Percentiles rank a stretch among this genome's conserved stretches.
phyloP scores from a whole-genome alignment of 2,797 vertebrate species.

The Siniperca scherzeri region DNA sequence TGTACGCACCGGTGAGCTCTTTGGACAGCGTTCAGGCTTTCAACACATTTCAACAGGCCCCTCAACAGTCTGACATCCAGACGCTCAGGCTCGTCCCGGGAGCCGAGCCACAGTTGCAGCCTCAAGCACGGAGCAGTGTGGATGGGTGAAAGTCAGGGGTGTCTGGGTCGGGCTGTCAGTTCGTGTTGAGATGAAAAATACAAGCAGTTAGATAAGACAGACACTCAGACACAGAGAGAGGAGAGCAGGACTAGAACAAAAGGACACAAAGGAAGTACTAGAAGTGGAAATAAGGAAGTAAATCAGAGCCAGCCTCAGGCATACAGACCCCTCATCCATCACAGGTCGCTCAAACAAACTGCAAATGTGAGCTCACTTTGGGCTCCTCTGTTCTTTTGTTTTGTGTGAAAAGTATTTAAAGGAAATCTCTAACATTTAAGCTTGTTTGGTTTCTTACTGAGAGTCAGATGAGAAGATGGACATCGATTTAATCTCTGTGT shows the following conservation, averaged over 20 bases:
- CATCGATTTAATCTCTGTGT: no score
- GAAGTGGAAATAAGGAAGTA: constrained; percentile 1
- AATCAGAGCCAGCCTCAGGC: not conserved
- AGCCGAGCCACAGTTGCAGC: constrained; percentile 6
- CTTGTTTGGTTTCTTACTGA: not conserved
- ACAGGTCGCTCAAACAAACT: not conserved
- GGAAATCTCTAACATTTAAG: not conserved
- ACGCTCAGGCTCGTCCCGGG: constrained; percentile 1
- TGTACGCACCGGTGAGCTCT: constrained; percentile 11
- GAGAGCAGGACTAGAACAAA: constrained; percentile 14
- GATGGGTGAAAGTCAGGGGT: not conserved
- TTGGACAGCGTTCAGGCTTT: constrained; percentile 44
- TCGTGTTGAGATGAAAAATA: constrained; percentile 38
- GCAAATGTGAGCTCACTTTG: not conserved
- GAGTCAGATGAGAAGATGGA: constrained; percentile 3
- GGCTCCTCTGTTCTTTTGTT: not conserved
- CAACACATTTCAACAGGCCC: constrained; percentile 31
- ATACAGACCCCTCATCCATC: constrained; percentile 8
- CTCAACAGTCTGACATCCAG: constrained; percentile 34
- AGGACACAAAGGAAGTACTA: not conserved
- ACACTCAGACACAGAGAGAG: constrained; percentile 10
- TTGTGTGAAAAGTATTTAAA: not conserved
- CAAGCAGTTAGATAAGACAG: constrained; percentile 45
- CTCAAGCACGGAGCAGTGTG: not conserved
- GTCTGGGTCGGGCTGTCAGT: constrained; percentile 35